These are phyloP conservation scores for Murina feae DNA, from an alignment of 2,113 vertebrate genomes.

Conservation along the genomic window DNA sequence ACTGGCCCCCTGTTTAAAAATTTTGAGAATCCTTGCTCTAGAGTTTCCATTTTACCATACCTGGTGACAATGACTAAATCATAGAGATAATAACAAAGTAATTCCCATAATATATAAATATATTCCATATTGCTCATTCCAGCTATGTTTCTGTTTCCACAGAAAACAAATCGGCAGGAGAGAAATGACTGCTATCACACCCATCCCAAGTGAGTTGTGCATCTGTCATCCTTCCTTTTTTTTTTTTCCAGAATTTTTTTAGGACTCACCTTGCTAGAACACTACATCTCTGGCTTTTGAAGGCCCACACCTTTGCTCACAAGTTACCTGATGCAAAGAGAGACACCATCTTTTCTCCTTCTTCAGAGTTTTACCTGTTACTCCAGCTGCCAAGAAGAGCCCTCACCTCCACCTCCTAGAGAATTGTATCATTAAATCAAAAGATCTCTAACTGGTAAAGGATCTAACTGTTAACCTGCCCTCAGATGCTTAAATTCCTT, in stretches of 20 bases:
- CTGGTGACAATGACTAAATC: background rate
- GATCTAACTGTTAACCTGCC: background rate
- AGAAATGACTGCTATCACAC: background rate
- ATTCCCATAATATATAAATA: background rate
- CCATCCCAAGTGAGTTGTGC: background rate
- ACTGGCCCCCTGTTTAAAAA: too few relatives aligned
- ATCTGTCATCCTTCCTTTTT: background rate
- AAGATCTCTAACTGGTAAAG: background rate
- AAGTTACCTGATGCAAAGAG: background rate
- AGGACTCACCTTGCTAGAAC: background rate
- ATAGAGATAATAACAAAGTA: background rate
- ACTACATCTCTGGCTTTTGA: background rate
- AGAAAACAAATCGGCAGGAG: background rate
- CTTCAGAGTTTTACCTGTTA: background rate
- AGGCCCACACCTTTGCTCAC: background rate
- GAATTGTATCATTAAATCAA: background rate
- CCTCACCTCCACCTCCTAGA: background rate
- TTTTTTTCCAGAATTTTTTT: background rate
- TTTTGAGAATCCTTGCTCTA: too few relatives aligned
- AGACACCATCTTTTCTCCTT: background rate
- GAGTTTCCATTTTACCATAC: background rate
- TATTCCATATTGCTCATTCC: background rate
- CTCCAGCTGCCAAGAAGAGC: background rate
- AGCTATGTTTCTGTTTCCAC: background rate
- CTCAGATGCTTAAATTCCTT: background rate